These are phyloP conservation scores for Hydra vulgaris DNA, from an alignment of 30 jellyfish, hydroid and myxozoan species.

Conservation along the genomic window DNA sequence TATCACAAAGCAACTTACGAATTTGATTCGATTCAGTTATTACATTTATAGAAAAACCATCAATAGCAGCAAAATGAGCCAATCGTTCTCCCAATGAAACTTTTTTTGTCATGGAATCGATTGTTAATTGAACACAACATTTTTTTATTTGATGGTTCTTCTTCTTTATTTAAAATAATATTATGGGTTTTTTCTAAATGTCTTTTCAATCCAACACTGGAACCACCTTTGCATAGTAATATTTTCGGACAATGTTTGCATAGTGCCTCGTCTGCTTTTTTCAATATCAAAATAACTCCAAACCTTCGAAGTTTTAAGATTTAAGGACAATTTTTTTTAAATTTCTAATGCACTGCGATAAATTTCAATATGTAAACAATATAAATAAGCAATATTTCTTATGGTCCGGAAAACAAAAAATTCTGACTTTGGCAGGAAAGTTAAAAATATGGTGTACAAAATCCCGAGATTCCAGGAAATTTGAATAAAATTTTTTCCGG, in stretches of 20 bases:
- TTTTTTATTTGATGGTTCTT: neutral
- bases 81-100: neutral
- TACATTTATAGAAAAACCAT: neutral
- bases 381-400: neutral
- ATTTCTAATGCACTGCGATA: neutral
- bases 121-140: neutral
- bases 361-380: neutral
- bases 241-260: neutral
- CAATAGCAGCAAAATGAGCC: neutral
- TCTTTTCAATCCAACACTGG: neutral
- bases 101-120: neutral
- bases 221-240: neutral
- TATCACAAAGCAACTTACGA: neutral
- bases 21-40: neutral
- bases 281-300: neutral
- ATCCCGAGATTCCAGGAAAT: neutral
- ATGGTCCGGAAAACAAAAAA: neutral
- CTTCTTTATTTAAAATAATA: neutral
- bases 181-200: neutral
- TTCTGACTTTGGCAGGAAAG: neutral
- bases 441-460: neutral
- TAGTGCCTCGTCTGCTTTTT: neutral
- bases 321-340: neutral
- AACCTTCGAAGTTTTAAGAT: neutral
- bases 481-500: no score